These are phyloP conservation scores for Orthosia gracilis DNA, from an alignment of 2,888 invertebrate species.

Conservation along the genomic window DNA sequence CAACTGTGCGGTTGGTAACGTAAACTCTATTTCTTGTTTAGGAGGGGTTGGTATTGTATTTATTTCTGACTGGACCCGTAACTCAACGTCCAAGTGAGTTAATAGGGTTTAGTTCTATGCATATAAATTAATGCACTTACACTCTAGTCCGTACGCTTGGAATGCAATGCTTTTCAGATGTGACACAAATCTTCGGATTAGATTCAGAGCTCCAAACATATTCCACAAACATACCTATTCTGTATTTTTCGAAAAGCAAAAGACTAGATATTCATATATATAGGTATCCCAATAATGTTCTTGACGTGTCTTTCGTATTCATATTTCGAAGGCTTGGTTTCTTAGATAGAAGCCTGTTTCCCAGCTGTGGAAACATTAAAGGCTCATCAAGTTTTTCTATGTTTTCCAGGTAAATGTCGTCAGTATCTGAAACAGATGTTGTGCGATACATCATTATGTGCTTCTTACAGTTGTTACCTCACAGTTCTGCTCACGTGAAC, in stretches of 20 bases:
- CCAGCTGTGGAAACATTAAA: neutral
- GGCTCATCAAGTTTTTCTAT: neutral
- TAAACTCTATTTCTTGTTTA: too few relatives aligned
- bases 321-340: neutral
- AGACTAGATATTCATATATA: neutral
- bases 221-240: too few relatives aligned
- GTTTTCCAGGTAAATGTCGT: neutral
- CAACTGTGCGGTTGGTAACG: too few relatives aligned
- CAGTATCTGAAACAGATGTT: neutral
- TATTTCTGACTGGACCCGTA: too few relatives aligned
- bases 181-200: neutral
- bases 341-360: neutral
- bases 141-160: neutral
- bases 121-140: neutral
- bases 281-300: too few relatives aligned
- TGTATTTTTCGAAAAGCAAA: too few relatives aligned
- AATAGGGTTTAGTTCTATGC: too few relatives aligned
- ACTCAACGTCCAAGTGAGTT: too few relatives aligned
- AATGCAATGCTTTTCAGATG: neutral
- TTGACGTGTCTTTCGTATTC: neutral
- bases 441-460: neutral
- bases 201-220: neutral
- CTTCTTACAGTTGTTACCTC: conserved; percentile 28
- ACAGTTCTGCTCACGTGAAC: conserved; percentile 24
- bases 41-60: too few relatives aligned